A percentile compares a stretch with the other conserved stretches of the same genome.
These are phyloP conservation scores for Zaprionus inermis DNA, from an alignment of 1,140 invertebrate genomes.

Conservation along the genomic window DNA sequence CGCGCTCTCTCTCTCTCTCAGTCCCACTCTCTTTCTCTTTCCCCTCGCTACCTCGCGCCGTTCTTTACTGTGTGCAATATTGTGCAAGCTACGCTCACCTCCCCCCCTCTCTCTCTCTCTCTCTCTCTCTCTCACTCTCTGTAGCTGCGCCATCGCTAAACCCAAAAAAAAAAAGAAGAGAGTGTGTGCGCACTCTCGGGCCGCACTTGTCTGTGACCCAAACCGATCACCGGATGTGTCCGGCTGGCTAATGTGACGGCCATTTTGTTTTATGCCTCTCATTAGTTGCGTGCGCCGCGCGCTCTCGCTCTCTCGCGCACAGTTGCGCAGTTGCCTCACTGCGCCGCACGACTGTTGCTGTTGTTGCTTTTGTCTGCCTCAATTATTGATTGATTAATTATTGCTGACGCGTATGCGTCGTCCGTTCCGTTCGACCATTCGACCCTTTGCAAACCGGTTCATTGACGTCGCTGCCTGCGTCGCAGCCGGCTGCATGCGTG, in stretches of 20 bases:
- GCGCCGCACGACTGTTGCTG: slow-evolving; percentile 5
- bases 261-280: slow-evolving; percentile 74
- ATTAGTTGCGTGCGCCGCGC: slow-evolving; percentile 44
- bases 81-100: background rate
- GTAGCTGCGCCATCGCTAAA: background rate
- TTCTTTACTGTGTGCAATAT: slow-evolving; percentile 22
- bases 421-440: slow-evolving; percentile 52
- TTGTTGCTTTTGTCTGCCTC: slow-evolving; percentile 43
- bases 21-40: background rate
- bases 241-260: slow-evolving; percentile 74
- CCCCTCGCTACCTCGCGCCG: slow-evolving; percentile 9
- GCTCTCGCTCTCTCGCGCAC: background rate
- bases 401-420: slow-evolving; percentile 79
- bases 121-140: too few species aligned
- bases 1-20: background rate
- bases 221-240: slow-evolving; percentile 68
- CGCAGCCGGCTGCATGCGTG: slow-evolving; percentile 61
- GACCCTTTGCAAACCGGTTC: slow-evolving; percentile 78
- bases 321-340: slow-evolving; percentile 9
- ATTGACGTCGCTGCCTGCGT: slow-evolving; percentile 54
- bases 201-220: slow-evolving; percentile 34
- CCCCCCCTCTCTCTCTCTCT: background rate
- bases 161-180: background rate
- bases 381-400: slow-evolving; percentile 83
- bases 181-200: slow-evolving; percentile 4